These are phyloP conservation scores for Megathymus violae DNA, from an alignment of 1,140 invertebrate genomes.

Conservation along the genomic window DNA sequence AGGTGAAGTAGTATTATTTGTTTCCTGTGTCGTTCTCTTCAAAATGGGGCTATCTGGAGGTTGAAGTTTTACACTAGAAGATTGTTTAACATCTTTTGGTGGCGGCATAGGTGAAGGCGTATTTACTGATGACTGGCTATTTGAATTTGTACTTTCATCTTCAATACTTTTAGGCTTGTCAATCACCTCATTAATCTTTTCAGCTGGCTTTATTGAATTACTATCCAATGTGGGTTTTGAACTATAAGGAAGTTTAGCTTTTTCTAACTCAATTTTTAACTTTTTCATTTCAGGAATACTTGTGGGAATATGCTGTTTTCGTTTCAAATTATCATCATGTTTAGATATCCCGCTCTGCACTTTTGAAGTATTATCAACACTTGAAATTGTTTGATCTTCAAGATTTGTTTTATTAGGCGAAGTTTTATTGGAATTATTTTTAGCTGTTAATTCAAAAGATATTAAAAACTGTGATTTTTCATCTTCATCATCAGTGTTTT, in stretches of 20 bases:
- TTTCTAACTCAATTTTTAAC: slow-evolving; percentile 74
- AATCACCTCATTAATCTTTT: slow-evolving; percentile 34
- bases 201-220: slow-evolving; percentile 36
- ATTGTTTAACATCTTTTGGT: slow-evolving; percentile 57
- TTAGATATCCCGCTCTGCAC: slow-evolving; percentile 41
- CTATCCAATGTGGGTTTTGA: slow-evolving; percentile 32
- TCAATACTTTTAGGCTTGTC: slow-evolving; percentile 22
- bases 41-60: slow-evolving; percentile 47
- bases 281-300: slow-evolving; percentile 71
- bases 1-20: slow-evolving; percentile 55
- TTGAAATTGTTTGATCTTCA: slow-evolving; percentile 36
- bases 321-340: slow-evolving; percentile 63
- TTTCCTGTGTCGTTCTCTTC: slow-evolving; percentile 54
- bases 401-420: slow-evolving; percentile 52
- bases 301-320: slow-evolving; percentile 57
- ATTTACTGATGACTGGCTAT: slow-evolving; percentile 35
- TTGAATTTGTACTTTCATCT: slow-evolving; percentile 16
- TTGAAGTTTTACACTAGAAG: slow-evolving; percentile 42
- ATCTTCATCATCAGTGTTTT: slow-evolving; percentile 77
- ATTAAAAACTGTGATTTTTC: slow-evolving; percentile 85
- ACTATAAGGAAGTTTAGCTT: slow-evolving; percentile 55
- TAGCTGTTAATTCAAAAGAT: slow-evolving; percentile 84
- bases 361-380: slow-evolving; percentile 41
- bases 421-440: slow-evolving; percentile 63
- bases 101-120: slow-evolving; percentile 24